phyloP scores from a whole-genome alignment of 2,113 vertebrate species.

The Chloroceryle aenea region DNA sequence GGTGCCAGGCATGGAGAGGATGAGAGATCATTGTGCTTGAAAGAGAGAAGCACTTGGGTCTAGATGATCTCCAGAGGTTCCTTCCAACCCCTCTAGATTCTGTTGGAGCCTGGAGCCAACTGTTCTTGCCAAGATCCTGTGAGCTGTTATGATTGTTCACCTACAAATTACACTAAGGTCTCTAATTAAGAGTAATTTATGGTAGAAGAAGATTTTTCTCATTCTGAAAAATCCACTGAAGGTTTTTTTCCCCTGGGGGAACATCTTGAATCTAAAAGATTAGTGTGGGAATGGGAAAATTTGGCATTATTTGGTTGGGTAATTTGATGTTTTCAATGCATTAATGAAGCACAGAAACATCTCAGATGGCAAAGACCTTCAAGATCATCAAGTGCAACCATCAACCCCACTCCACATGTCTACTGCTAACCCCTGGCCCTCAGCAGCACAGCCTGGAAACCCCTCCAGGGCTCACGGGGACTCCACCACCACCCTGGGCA shows the following conservation, averaged over 20 bases:
- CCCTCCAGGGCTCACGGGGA: no score
- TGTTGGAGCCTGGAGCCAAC: not conserved
- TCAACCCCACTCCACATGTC: no score
- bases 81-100: no score
- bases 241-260: not conserved
- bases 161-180: not conserved
- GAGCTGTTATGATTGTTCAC: not conserved
- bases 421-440: no score
- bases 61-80: no score
- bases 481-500: no score
- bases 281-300: slow-evolving; percentile 15
- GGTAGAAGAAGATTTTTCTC: not conserved
- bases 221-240: not conserved
- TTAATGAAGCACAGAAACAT: not conserved
- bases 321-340: not conserved
- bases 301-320: not conserved
- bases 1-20: not conserved
- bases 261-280: not conserved
- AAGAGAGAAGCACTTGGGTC: not conserved
- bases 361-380: no score
- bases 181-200: not conserved
- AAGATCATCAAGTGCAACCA: no score
- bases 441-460: no score
- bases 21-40: not conserved
- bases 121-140: not conserved